These are phyloP conservation scores for Dastarcus helophoroides DNA, from an alignment of 2,888 invertebrate genomes.

Conservation along the genomic window DNA sequence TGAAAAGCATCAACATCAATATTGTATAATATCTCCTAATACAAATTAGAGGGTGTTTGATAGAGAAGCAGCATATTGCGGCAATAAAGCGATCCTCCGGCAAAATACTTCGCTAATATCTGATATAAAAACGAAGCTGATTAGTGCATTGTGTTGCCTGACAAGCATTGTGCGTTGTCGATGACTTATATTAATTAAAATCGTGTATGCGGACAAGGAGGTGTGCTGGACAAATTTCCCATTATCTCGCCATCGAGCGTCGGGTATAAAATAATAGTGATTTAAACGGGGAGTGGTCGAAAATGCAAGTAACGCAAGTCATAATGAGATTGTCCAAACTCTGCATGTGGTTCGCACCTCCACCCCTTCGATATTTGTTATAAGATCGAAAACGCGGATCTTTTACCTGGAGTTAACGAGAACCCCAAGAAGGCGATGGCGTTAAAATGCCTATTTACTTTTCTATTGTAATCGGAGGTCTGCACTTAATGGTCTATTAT, in stretches of 20 bases:
- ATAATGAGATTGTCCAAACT: slow-evolving; percentile 37
- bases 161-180: slow-evolving; percentile 10
- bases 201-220: slow-evolving; percentile 17
- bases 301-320: slow-evolving; percentile 35
- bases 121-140: not conserved
- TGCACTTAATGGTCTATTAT: too few relatives aligned
- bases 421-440: too few relatives aligned
- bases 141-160: slow-evolving; percentile 7
- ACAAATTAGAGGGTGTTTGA: too few relatives aligned
- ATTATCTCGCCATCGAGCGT: slow-evolving; percentile 20
- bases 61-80: too few relatives aligned
- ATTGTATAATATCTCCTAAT: too few relatives aligned
- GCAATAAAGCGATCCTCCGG: too few relatives aligned
- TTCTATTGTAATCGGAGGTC: too few relatives aligned
- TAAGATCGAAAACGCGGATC: slow-evolving; percentile 2
- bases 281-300: slow-evolving; percentile 24
- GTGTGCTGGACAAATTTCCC: slow-evolving; percentile 24
- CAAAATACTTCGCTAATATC: too few relatives aligned
- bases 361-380: slow-evolving; percentile 24
- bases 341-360: slow-evolving; percentile 35
- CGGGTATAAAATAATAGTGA: slow-evolving; percentile 15
- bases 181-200: slow-evolving; percentile 22
- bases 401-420: too few relatives aligned
- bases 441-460: too few relatives aligned
- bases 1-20: too few relatives aligned